Evolutionary conservation across 2,113 vertebrate species (phyloP).

Genomic region (Oxyura jamaicensis): DNA sequence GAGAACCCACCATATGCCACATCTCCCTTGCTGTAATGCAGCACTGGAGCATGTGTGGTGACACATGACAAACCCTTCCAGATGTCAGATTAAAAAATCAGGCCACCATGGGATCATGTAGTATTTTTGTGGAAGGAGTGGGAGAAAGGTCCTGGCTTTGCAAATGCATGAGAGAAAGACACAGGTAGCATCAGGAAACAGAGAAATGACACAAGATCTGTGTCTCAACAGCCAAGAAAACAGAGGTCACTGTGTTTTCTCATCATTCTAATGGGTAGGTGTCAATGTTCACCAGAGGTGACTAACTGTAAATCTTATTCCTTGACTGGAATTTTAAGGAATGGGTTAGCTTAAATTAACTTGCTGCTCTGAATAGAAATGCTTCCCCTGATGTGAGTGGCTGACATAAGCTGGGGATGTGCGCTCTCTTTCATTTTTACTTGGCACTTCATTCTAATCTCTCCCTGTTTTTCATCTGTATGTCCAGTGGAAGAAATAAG

Average conservation of each 20-base stretch:
- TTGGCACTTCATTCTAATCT: not conserved
- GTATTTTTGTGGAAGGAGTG: not conserved
- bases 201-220: not conserved
- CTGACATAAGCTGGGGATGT: not conserved
- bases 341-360: not conserved
- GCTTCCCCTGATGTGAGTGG: not conserved
- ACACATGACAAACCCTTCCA: not conserved
- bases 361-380: not conserved
- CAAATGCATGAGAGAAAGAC: not conserved
- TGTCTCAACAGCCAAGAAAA: not conserved
- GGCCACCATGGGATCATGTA: not conserved
- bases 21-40: not conserved
- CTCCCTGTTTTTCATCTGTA: not conserved
- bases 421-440: not conserved
- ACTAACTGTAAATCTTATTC: not conserved
- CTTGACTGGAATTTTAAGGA: not conserved
- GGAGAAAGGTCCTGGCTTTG: not conserved
- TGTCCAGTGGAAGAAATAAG: not conserved
- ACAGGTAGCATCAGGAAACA: not conserved
- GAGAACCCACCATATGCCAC: not conserved
- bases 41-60: not conserved
- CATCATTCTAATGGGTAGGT: not conserved
- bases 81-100: not conserved
- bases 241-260: not conserved
- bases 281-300: not conserved